Evolutionary conservation across 2,797 vertebrate species (phyloP).

Genomic region (Alcedo atthis): DNA sequence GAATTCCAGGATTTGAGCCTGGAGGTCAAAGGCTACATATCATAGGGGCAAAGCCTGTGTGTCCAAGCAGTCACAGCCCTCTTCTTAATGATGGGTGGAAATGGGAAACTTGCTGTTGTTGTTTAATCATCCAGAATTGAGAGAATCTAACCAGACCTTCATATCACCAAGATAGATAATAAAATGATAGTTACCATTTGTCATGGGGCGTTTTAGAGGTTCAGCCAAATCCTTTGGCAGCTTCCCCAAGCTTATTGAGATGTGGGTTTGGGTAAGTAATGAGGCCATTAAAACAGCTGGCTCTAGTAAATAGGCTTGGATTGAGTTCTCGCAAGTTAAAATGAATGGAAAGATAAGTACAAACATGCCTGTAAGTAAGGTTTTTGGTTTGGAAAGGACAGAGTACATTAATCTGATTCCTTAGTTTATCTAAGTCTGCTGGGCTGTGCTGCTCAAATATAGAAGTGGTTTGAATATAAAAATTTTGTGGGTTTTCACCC

Average conservation of each 20-base stretch:
- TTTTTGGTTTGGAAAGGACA: constrained; percentile 9
- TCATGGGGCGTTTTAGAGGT: neutral
- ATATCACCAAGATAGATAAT: constrained; percentile 7
- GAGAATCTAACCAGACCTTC: constrained; percentile 23
- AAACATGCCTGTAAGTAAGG: neutral
- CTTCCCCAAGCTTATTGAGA: constrained; percentile 10
- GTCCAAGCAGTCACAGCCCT: neutral
- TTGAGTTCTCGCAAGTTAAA: constrained; percentile 13
- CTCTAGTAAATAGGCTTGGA: constrained; percentile 29
- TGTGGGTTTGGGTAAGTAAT: constrained; percentile 46
- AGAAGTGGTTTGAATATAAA: neutral
- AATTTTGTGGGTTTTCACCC: neutral
- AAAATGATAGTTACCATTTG: constrained; percentile 42
- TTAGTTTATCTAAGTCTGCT: constrained; percentile 13
- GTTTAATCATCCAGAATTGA: neutral
- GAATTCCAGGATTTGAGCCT: neutral
- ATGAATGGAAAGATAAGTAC: constrained; percentile 23
- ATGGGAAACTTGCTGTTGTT: neutral
- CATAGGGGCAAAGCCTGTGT: neutral
- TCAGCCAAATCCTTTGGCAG: constrained; percentile 64
- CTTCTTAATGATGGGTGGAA: neutral
- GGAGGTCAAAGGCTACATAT: neutral
- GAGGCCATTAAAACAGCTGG: constrained; percentile 48
- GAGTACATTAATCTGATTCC: neutral
- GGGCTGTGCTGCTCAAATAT: neutral